Evolutionary conservation across 1,140 invertebrate species (phyloP).

Genomic region (Atopsyche davidsoni): DNA sequence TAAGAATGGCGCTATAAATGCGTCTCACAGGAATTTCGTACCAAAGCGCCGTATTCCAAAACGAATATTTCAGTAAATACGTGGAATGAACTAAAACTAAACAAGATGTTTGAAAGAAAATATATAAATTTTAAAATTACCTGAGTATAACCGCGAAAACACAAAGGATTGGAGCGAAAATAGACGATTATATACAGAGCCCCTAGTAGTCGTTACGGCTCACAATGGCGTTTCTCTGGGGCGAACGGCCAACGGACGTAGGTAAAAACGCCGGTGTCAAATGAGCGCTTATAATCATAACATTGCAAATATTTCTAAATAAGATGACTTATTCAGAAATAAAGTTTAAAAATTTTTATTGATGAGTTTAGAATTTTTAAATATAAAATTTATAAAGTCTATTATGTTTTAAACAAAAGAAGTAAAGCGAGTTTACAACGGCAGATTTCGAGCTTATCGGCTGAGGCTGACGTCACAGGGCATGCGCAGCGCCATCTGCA

Average conservation of each 20-base stretch:
- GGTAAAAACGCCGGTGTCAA: not conserved
- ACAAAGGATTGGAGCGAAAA: slow-evolving; percentile 59
- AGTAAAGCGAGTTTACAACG: slow-evolving; percentile 9
- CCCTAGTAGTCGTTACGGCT: slow-evolving; percentile 64
- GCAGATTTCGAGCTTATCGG: slow-evolving; percentile 33
- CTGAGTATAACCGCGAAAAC: slow-evolving; percentile 50
- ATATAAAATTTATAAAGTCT: slow-evolving; percentile 8
- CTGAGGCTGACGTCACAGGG: slow-evolving; percentile 49
- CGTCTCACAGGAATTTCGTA: slow-evolving; percentile 59
- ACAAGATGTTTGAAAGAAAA: slow-evolving; percentile 31
- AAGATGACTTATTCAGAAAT: not conserved
- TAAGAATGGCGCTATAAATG: slow-evolving; percentile 52
- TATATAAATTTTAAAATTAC: slow-evolving; percentile 36
- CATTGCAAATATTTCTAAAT: not conserved
- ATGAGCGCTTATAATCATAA: slow-evolving; percentile 11
- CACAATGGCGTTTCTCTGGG: slow-evolving; percentile 58
- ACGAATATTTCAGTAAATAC: slow-evolving; percentile 44
- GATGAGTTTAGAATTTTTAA: too few relatives aligned
- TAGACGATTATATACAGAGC: slow-evolving; percentile 57
- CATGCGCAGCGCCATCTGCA: slow-evolving; percentile 50
- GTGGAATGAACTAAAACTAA: slow-evolving; percentile 41
- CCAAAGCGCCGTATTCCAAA: slow-evolving; percentile 48
- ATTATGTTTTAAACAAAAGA: slow-evolving; percentile 13
- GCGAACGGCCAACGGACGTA: slow-evolving; percentile 13
- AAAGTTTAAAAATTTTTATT: not conserved